A percentile compares a stretch with the other conserved stretches of the same genome.
Conservation (phyloP, 2,797 vertebrate genomes). For the Esox lucius region DNA sequence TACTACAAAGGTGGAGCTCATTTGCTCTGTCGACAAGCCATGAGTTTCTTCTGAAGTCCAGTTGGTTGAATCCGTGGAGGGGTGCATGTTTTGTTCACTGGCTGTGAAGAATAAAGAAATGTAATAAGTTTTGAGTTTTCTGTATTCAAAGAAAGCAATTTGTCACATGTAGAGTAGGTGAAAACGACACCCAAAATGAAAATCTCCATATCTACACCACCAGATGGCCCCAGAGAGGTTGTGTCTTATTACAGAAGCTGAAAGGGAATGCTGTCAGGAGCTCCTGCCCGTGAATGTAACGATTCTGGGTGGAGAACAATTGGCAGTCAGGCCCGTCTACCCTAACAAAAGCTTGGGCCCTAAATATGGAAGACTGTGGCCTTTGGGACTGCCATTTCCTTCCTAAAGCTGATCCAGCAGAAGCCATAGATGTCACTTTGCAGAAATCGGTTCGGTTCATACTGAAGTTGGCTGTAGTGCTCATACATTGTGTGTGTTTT, state of each 20-base stretch:
- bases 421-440: conserved; percentile 47
- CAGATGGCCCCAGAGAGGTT: conserved; percentile 51
- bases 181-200: not conserved
- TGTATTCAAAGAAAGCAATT: not conserved
- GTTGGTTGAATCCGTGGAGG: conserved; percentile 53
- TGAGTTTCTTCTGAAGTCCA: conserved; percentile 34
- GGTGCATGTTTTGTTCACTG: conserved; percentile 48
- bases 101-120: conserved; percentile 43
- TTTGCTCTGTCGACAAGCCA: conserved; percentile 49
- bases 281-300: conserved; percentile 74
- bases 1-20: conserved; percentile 47
- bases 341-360: conserved; percentile 82
- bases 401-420: conserved; percentile 91
- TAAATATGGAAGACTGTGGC: conserved; percentile 73
- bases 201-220: conserved; percentile 35
- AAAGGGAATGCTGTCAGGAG: conserved; percentile 73
- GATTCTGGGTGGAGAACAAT: conserved; percentile 83
- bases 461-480: conserved; percentile 3
- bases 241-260: conserved; percentile 11
- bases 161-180: not conserved
- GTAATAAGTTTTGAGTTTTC: not conserved
- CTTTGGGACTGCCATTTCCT: conserved; percentile 85
- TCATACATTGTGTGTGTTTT: not conserved
- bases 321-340: conserved; percentile 78
- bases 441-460: conserved; percentile 43